Evolutionary conservation across 2,797 vertebrate genomes (phyloP).

Genomic region (Chiroxiphia lanceolata): DNA sequence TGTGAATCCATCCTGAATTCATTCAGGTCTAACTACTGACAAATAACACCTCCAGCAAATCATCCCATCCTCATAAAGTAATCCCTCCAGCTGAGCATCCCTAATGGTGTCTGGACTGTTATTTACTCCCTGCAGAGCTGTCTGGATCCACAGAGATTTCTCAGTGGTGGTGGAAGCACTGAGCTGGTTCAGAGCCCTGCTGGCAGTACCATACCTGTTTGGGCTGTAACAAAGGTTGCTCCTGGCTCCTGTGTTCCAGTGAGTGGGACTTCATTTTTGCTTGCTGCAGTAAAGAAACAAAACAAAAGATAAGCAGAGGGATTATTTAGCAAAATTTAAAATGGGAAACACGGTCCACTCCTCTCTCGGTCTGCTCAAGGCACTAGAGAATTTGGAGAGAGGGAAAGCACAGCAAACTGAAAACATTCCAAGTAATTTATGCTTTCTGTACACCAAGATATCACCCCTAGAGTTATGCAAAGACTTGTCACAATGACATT

Average conservation of each 20-base stretch:
- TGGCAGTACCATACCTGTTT: conserved; percentile 85
- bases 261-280: conserved; percentile 91
- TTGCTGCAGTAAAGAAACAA: conserved; percentile 73
- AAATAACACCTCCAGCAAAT: neutral
- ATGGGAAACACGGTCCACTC: neutral
- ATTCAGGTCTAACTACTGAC: neutral
- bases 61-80: neutral
- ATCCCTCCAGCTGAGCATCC: neutral
- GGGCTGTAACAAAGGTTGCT: conserved; percentile 86
- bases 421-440: neutral
- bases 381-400: neutral
- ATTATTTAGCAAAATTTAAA: conserved; percentile 22
- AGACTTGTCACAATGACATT: neutral
- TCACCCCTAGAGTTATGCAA: neutral
- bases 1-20: neutral
- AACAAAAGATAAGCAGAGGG: conserved; percentile 9
- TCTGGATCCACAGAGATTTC: conserved; percentile 24
- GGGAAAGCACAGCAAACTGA: neutral
- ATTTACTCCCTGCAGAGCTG: conserved; percentile 32
- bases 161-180: neutral
- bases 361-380: neutral
- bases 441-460: neutral
- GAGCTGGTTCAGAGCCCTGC: neutral
- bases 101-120: conserved; percentile 5
- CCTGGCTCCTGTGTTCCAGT: conserved; percentile 88